Evolutionary conservation across 1,140 invertebrate species (phyloP).

Genomic region (Rhagoletis pomonella): DNA sequence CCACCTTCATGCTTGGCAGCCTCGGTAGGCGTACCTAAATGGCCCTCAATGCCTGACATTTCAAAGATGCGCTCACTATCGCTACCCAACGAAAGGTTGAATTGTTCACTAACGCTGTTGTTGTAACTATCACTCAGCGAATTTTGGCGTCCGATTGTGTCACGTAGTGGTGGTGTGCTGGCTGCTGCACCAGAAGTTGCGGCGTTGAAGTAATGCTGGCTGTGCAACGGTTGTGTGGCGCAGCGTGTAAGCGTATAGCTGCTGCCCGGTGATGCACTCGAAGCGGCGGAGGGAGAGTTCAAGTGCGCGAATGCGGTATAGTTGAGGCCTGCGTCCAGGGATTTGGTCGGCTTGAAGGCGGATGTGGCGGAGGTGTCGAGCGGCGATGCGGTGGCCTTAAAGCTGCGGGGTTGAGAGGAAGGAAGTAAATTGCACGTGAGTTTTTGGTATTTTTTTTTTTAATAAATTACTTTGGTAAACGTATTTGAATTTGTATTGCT

Average conservation of each 20-base stretch:
- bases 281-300: slow-evolving; percentile 57
- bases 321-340: slow-evolving; percentile 62
- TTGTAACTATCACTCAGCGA: slow-evolving; percentile 40
- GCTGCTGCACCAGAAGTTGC: slow-evolving; percentile 61
- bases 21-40: slow-evolving; percentile 56
- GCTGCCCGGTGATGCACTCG: slow-evolving; percentile 45
- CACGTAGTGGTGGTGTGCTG: slow-evolving; percentile 61
- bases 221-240: slow-evolving; percentile 39
- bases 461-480: no score
- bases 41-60: slow-evolving; percentile 69
- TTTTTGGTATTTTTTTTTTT: background rate
- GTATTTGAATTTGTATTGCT: background rate
- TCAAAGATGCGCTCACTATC: slow-evolving; percentile 70
- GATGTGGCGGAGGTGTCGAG: slow-evolving; percentile 66
- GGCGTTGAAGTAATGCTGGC: slow-evolving; percentile 10
- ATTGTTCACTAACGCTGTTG: slow-evolving; percentile 60
- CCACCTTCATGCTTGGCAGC: slow-evolving; percentile 58
- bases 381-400: slow-evolving; percentile 70
- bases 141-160: slow-evolving; percentile 29
- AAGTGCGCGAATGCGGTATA: slow-evolving; percentile 56
- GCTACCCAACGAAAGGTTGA: slow-evolving; percentile 61
- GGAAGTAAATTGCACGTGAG: slow-evolving; percentile 35
- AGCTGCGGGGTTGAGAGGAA: slow-evolving; percentile 62
- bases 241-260: slow-evolving; percentile 53
- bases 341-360: slow-evolving; percentile 70